Conservation (phyloP, 2,113 vertebrate species). For the Lathamus discolor region DNA sequence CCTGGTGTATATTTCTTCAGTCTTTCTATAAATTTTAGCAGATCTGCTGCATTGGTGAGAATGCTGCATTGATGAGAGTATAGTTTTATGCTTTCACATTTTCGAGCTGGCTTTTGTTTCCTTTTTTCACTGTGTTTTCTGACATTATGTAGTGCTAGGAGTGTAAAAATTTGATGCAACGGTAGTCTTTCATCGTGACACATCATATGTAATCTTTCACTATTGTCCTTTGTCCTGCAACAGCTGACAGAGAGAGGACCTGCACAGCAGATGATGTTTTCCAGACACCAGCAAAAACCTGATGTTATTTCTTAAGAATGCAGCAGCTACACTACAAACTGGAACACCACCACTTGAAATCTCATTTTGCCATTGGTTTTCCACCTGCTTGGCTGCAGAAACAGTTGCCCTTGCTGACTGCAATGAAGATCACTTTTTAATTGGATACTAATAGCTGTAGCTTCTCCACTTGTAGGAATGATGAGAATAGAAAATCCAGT, state of each 20-base stretch:
- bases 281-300: constrained; percentile 22
- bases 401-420: background rate
- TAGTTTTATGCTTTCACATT: background rate
- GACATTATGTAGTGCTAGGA: background rate
- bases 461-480: background rate
- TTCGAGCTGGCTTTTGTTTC: background rate
- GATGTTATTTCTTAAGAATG: constrained; percentile 57
- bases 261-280: constrained; percentile 40
- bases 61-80: background rate
- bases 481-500: background rate
- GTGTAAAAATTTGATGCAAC: background rate
- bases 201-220: background rate
- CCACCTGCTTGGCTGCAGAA: background rate
- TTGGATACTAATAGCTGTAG: background rate
- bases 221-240: constrained; percentile 46
- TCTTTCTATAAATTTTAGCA: background rate
- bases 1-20: background rate
- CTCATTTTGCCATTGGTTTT: background rate
- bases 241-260: constrained; percentile 45
- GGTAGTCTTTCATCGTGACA: background rate
- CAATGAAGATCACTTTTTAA: background rate
- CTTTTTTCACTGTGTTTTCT: background rate
- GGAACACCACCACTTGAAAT: background rate
- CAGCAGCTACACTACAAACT: background rate
- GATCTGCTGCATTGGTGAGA: background rate